A percentile compares a stretch with the other conserved stretches of the same genome.
These are phyloP conservation scores for Hemiprocne comata DNA, from an alignment of 2,113 vertebrate species.

Conservation along the genomic window DNA sequence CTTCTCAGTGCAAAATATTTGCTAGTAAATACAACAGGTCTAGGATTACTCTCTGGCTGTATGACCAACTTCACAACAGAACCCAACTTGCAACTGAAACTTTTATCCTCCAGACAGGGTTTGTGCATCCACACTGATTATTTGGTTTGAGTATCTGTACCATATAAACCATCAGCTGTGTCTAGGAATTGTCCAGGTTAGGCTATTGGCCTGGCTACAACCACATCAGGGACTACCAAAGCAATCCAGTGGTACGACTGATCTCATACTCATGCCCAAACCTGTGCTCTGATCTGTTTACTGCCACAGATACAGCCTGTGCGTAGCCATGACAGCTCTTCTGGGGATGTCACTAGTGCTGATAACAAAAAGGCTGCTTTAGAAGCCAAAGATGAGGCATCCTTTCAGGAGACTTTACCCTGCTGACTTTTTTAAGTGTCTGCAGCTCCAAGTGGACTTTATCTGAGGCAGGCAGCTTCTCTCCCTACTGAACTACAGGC, in stretches of 20 bases:
- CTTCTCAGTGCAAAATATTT: not conserved
- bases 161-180: not conserved
- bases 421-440: not conserved
- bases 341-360: not conserved
- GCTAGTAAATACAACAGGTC: not conserved
- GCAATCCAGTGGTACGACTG: accelerated
- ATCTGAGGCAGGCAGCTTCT: not conserved
- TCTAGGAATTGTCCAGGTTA: not conserved
- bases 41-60: not conserved
- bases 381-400: not conserved
- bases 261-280: not conserved
- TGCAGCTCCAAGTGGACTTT: not conserved
- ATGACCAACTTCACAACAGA: not conserved
- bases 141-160: not conserved
- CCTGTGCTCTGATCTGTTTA: not conserved
- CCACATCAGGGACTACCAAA: not conserved
- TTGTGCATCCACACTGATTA: no score
- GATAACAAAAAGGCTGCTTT: not conserved
- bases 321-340: not conserved
- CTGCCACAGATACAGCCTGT: not conserved
- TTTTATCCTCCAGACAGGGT: not conserved
- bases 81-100: not conserved
- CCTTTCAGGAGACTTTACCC: not conserved
- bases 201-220: not conserved
- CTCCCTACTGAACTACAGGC: not conserved